phyloP scores from a whole-genome alignment of 2,888 invertebrate species.

The Nipponacmea schrenckii region DNA sequence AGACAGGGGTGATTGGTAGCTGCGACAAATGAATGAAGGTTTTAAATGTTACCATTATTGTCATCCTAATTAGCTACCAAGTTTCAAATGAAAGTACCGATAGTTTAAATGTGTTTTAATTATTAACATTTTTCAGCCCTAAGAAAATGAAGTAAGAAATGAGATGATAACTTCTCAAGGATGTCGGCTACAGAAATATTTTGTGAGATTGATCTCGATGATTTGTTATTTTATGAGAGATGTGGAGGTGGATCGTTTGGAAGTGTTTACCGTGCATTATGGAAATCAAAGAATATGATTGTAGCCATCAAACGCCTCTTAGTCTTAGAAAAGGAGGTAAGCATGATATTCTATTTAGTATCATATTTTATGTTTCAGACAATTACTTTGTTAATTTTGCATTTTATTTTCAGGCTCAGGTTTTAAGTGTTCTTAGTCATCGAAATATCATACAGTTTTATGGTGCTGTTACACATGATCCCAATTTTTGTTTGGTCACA shows the following conservation, averaged over 20 bases:
- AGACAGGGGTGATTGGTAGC: no score
- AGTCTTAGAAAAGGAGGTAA: constrained; percentile 67
- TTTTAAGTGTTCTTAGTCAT: constrained; percentile 67
- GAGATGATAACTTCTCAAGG: no score
- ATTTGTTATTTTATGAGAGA: constrained; percentile 67
- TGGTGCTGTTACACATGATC: constrained; percentile 67
- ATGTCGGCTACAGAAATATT: constrained; percentile 30
- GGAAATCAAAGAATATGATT: constrained; percentile 63
- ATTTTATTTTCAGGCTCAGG: constrained; percentile 64
- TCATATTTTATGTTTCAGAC: no score
- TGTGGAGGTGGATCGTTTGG: constrained; percentile 69
- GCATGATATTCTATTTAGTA: not conserved
- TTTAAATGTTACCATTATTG: no score
- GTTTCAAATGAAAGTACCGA: no score
- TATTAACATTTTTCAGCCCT: no score
- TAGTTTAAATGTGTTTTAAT: no score
- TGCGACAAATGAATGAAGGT: no score
- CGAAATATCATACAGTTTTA: constrained; percentile 68
- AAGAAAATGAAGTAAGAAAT: no score
- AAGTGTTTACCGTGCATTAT: constrained; percentile 67
- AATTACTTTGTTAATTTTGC: no score
- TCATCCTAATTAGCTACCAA: no score
- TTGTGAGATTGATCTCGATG: constrained; percentile 63
- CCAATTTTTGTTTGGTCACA: constrained; percentile 68
- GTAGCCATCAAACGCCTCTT: constrained; percentile 69